Evolutionary conservation across 2,113 vertebrate species (phyloP).

Genomic region (Oncorhynchus tshawytscha): DNA sequence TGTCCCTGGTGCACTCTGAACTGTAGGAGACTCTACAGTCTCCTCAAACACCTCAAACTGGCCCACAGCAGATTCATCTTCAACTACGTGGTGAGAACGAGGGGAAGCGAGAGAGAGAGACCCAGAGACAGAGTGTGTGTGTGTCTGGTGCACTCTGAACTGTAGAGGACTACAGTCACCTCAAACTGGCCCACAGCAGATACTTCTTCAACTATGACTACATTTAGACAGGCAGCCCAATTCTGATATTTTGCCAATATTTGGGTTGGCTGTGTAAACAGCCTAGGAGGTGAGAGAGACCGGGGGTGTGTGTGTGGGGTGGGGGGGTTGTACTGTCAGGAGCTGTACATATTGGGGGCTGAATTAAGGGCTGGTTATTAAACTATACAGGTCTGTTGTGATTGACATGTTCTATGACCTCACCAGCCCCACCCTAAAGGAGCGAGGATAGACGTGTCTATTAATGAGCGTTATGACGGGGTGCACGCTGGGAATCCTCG

Average conservation of each 20-base stretch:
- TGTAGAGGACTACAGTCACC: conserved; percentile 96
- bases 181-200: conserved; percentile 95
- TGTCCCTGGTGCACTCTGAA: conserved; percentile 94
- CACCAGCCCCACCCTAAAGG: conserved; percentile 96
- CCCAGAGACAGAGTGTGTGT: conserved; percentile 53
- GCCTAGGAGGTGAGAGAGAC: conserved; percentile 85
- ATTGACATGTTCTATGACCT: too few species aligned
- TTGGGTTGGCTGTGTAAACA: too few species aligned
- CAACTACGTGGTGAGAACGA: conserved; percentile 89
- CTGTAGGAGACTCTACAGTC: conserved; percentile 92
- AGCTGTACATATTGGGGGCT: conserved; percentile 69
- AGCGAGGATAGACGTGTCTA: conserved; percentile 96
- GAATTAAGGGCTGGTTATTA: too few species aligned
- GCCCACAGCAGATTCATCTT: conserved; percentile 98
- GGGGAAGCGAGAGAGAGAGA: conserved; percentile 25
- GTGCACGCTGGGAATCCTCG: conserved; percentile 97
- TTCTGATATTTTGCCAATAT: too few species aligned
- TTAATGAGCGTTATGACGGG: conserved; percentile 98
- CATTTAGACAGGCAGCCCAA: too few species aligned
- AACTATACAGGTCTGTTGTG: too few species aligned
- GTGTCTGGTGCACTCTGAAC: conserved; percentile 96
- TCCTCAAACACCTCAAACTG: conserved; percentile 97
- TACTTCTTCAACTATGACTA: conserved; percentile 85
- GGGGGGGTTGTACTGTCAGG: conserved; percentile 79
- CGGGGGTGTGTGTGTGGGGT: too few species aligned